These are phyloP conservation scores for Lasioglossum vierecki DNA, from an alignment of 2,888 invertebrate species.

Conservation along the genomic window DNA sequence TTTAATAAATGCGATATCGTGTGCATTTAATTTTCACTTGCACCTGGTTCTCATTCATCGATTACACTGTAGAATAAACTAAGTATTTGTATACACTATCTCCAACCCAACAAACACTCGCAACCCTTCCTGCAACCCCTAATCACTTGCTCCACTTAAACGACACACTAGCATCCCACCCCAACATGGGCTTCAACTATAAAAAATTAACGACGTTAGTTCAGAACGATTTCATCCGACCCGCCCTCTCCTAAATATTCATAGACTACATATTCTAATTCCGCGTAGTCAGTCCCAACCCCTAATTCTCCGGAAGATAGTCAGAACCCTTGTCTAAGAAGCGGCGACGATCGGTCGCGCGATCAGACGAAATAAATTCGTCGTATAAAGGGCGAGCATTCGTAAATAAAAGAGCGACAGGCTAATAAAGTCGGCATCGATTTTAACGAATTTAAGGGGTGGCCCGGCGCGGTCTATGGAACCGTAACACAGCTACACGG, in stretches of 20 bases:
- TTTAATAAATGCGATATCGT: background rate
- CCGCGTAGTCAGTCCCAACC: background rate
- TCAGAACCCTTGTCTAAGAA: background rate
- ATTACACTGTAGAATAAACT: background rate
- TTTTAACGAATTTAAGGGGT: conserved; percentile 77
- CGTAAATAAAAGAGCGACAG: conserved; percentile 49
- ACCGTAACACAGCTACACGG: conserved; percentile 58
- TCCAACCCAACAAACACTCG: background rate
- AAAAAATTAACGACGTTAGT: background rate
- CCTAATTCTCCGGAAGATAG: background rate
- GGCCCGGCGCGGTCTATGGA: conserved; percentile 66
- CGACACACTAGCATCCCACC: background rate
- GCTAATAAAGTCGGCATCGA: conserved; percentile 76
- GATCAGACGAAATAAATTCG: background rate
- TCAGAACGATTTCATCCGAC: background rate
- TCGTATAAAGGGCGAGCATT: background rate
- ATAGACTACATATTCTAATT: background rate
- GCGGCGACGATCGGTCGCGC: background rate
- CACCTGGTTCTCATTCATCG: background rate
- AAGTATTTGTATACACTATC: background rate
- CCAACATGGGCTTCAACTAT: background rate
- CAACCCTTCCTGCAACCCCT: background rate
- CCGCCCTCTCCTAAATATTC: background rate
- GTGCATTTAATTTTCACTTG: background rate
- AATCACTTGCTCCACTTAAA: background rate